phyloP scores from a whole-genome alignment of 2,113 vertebrate species.

The Cinclus cinclus region DNA sequence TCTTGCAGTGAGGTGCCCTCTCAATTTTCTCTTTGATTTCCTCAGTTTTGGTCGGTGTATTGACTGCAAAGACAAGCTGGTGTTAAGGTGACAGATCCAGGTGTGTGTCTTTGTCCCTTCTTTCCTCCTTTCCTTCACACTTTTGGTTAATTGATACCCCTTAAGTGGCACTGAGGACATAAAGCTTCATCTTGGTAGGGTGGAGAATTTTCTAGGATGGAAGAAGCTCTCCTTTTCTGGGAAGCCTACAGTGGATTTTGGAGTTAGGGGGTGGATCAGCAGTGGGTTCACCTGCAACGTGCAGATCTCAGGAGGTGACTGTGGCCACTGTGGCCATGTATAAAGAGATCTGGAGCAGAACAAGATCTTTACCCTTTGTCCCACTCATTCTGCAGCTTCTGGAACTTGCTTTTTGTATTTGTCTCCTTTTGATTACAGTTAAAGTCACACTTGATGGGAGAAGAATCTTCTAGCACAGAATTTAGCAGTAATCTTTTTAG shows the following conservation, averaged over 20 bases:
- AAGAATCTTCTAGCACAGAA: background rate
- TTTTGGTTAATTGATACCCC: background rate
- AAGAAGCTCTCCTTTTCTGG: background rate
- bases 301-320: background rate
- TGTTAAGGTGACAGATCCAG: background rate
- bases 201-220: background rate
- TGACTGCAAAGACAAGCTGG: background rate
- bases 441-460: background rate
- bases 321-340: fast-evolving
- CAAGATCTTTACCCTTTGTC: background rate
- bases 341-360: background rate
- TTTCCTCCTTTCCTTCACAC: background rate
- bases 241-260: background rate
- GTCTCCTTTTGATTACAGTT: background rate
- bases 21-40: background rate
- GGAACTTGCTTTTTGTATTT: background rate
- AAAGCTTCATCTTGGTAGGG: background rate
- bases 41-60: background rate
- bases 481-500: constrained; percentile 8
- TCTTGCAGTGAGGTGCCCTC: background rate
- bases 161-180: background rate
- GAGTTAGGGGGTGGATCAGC: background rate
- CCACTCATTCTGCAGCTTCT: background rate
- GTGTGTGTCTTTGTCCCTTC: background rate
- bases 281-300: background rate